A percentile compares a stretch with the other conserved stretches of the same genome.
Evolutionary conservation across 2,888 invertebrate species (phyloP).

Genomic region (Ferdinandea cuprea): DNA sequence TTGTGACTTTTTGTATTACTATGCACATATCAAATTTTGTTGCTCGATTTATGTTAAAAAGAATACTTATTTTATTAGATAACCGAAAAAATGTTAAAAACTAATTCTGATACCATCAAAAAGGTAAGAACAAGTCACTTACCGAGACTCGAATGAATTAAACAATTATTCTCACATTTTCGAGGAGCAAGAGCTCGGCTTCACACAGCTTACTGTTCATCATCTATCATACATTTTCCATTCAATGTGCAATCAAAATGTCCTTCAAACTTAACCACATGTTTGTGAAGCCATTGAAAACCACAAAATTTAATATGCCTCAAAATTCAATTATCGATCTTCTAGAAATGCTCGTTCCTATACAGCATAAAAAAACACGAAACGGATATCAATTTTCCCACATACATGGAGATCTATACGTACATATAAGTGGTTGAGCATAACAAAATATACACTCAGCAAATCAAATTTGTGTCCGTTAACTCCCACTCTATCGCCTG

Average conservation of each 20-base stretch:
- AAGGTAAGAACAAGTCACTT: too few relatives aligned
- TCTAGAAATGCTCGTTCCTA: background rate
- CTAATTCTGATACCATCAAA: too few relatives aligned
- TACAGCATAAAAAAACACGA: background rate
- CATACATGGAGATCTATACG: background rate
- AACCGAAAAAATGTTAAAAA: too few relatives aligned
- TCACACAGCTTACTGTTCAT: background rate
- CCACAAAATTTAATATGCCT: conserved; percentile 8
- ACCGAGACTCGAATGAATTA: too few relatives aligned
- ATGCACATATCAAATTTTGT: too few relatives aligned
- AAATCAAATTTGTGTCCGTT: conserved; percentile 23
- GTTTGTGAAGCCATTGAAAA: background rate
- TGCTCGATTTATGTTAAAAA: too few relatives aligned
- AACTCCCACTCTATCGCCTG: conserved; percentile 2
- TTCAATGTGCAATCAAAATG: conserved; percentile 7
- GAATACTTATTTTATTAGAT: background rate
- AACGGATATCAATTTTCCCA: conserved; percentile 16
- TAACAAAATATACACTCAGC: conserved; percentile 27
- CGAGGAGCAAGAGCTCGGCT: background rate
- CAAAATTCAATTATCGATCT: conserved; percentile 28
- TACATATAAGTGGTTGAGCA: conserved; percentile 1
- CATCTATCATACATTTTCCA: background rate
- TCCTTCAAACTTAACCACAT: background rate
- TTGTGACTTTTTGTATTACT: too few relatives aligned
- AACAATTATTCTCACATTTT: too few relatives aligned